A percentile compares a stretch with the other conserved stretches of the same genome.
These are phyloP conservation scores for Megalurothrips usitatus DNA, from an alignment of 2,888 invertebrate genomes.

Conservation along the genomic window DNA sequence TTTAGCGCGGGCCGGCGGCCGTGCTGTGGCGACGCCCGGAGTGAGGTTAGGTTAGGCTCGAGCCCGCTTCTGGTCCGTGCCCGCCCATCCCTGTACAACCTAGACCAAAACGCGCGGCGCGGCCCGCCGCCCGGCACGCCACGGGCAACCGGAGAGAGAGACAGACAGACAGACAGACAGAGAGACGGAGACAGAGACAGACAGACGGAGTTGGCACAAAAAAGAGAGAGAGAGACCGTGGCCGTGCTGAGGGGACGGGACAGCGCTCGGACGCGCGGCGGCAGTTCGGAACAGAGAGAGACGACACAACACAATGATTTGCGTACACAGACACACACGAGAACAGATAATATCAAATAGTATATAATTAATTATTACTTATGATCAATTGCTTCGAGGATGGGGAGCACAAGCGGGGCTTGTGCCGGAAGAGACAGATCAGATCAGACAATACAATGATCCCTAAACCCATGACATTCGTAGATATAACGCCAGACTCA, in stretches of 20 bases:
- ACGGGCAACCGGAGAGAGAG: too few species aligned
- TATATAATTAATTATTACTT: constrained; percentile 18
- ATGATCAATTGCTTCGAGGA: constrained; percentile 13
- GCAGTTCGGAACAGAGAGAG: neutral
- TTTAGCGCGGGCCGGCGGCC: neutral
- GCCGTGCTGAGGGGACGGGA: neutral
- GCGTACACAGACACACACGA: constrained; percentile 16
- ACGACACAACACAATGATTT: constrained; percentile 15
- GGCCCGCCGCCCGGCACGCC: too few species aligned
- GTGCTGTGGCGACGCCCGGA: too few species aligned
- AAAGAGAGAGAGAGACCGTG: too few species aligned
- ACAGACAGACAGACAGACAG: neutral
- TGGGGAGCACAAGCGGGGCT: neutral
- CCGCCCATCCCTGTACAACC: too few species aligned
- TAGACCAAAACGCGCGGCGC: too few species aligned
- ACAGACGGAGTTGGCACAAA: too few species aligned
- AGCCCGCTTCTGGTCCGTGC: too few species aligned
- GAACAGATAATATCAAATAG: constrained; percentile 15
- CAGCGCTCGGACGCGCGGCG: too few species aligned
- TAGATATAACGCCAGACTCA: neutral
- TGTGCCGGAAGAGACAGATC: neutral
- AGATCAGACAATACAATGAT: constrained; percentile 23
- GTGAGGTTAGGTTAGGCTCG: too few species aligned
- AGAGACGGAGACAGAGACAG: neutral
- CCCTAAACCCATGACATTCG: constrained; percentile 24